Percentiles rank a stretch among this genome's conserved stretches.
Evolutionary conservation across 1,140 invertebrate genomes (phyloP).

Genomic region (Scylla paramamosain): DNA sequence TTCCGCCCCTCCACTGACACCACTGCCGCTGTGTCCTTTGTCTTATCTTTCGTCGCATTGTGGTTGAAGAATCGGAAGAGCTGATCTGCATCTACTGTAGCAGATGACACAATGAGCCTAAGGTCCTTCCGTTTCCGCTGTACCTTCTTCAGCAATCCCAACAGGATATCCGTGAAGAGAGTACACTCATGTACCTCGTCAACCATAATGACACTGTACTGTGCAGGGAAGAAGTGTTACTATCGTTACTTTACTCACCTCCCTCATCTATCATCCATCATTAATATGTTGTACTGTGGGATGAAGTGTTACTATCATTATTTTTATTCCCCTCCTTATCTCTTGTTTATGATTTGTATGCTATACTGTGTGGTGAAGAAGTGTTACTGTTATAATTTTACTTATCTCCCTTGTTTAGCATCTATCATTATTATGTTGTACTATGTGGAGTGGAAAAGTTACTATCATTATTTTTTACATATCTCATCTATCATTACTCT

Average conservation of each 20-base stretch:
- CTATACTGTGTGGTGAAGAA: constrained; percentile 86
- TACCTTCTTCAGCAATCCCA: constrained; percentile 97
- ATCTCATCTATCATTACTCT: no score
- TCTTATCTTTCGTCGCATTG: constrained; percentile 81
- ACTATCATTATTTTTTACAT: no score
- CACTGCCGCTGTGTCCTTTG: constrained; percentile 85
- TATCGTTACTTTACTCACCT: no score
- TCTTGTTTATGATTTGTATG: no score
- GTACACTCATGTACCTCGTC: constrained; percentile 98
- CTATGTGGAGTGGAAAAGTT: no score
- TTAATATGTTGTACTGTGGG: no score
- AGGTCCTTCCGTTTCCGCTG: constrained; percentile 91
- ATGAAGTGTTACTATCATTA: no score
- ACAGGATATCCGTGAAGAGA: constrained; percentile 94
- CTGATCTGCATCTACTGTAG: constrained; percentile 95
- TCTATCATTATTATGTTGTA: no score
- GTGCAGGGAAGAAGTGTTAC: constrained; percentile 77
- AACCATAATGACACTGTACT: constrained; percentile 94
- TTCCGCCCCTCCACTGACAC: constrained; percentile 93
- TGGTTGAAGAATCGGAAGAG: constrained; percentile 94
- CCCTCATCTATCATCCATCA: no score
- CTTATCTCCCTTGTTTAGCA: no score
- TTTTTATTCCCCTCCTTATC: no score
- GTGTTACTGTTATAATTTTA: no score
- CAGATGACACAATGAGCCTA: constrained; percentile 94